Base-by-base conservation (phyloP, 2,113 vertebrate species). In the Tachycineta bicolor region DNA sequence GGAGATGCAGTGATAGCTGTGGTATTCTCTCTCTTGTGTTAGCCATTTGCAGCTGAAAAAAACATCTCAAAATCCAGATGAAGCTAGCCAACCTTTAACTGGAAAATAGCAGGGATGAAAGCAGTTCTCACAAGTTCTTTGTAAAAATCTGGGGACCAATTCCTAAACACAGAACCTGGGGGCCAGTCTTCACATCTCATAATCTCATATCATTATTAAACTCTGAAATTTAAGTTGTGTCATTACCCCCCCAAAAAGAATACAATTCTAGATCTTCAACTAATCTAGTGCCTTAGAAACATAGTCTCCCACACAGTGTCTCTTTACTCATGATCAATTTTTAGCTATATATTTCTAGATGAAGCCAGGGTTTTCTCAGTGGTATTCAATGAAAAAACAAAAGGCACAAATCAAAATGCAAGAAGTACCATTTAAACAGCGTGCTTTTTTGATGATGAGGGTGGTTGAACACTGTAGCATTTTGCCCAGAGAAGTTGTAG, bases 1-100 rank as follows among this genome's bases (percentile, higher is more conserved):
- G 80, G 81, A 96, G 94, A 96, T 92, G 56, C 93, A 94, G 86
- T 86, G 93, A 95, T 93, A 95, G 89, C 84, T 77, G 63, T 77
- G 83, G 69, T 78, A 83, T 84, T 94, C 89, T 94, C 6, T 89
- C 74, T 86, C 78, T 65, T 43, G 29, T 74, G 87, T 88, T 97
- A 92, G 93, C 76, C 93, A 92, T 88, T 97, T 96, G 76, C 34
- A 67, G 84, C 58, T 83, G 82, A 89, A 92, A 95, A 95, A 90
- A 77, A 56, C 6, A 74, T 47, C 73, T 79, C 70, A 78, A 88
- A 93, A 81, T 75, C 68, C 75, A 90, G 83, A 79, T 20, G 60
- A 95, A 84, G n/a, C 81, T 84, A 65, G 21, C 52, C 79, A 93
- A 26, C 14, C 18, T 90, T 89, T 90, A 74, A 70, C 34, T 77